These are phyloP conservation scores for Silurus meridionalis DNA, from an alignment of 2,113 vertebrate genomes.

Conservation along the genomic window DNA sequence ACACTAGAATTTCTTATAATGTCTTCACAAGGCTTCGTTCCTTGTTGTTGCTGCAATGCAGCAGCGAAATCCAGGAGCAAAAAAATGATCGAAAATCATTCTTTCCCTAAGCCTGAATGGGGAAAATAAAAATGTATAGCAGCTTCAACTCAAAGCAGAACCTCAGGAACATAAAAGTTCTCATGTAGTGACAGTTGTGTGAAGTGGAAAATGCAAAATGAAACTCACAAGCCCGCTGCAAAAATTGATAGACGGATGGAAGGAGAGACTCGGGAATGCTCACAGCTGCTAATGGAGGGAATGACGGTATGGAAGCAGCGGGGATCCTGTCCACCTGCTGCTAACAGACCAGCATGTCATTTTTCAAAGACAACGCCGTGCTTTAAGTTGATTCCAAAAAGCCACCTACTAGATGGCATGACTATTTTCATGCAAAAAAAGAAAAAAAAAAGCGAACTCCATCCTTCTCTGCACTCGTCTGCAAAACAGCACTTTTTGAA, in stretches of 20 bases:
- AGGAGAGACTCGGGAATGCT: neutral
- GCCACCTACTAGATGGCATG: neutral
- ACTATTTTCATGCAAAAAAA: neutral
- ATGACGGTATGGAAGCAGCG: neutral
- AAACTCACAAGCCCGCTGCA: neutral
- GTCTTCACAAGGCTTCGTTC: neutral
- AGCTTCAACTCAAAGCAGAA: neutral
- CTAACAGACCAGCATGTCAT: neutral
- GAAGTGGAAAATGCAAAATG: neutral
- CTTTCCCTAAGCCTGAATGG: neutral
- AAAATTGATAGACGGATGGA: neutral
- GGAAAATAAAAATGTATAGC: neutral
- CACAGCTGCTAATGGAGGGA: neutral
- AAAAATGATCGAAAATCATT: neutral
- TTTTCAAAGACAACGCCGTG: neutral
- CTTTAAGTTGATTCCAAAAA: neutral
- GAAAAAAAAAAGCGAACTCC: neutral
- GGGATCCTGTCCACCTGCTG: conserved; percentile 20
- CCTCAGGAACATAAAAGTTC: neutral
- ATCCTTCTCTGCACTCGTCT: neutral
- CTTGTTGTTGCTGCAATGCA: conserved; percentile 30
- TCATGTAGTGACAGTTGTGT: neutral
- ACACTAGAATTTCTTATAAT: neutral
- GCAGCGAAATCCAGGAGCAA: neutral
- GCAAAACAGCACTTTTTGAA: neutral